Base-by-base conservation (phyloP, 2,888 invertebrate species). In the Melanchra persicariae region DNA sequence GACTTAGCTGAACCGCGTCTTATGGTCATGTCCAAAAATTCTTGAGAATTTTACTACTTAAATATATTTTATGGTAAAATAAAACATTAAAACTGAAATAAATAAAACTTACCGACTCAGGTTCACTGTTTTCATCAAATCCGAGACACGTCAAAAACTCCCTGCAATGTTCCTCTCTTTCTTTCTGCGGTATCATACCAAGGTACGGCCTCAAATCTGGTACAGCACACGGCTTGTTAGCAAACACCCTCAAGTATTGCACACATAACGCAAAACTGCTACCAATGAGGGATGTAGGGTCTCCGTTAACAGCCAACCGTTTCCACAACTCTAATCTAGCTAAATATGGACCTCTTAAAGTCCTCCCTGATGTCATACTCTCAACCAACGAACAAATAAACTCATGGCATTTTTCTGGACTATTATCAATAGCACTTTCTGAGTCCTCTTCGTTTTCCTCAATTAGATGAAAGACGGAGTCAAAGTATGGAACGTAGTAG, bases 211-310 rank as follows among this genome's bases (percentile, higher is more conserved):
- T 97, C 62, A 99, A 95, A 91, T 99, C 99, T 12, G 97, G 97
- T 74, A 98, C 98, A 74, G 98, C 98, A 92, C 98, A 98, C 0
- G 98, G 97, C 89, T 98, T 98, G 86, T 98, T 97, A 4, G 99
- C 99, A 93, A 99, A 99, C 82, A 97, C 96, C 52, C 95, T 93
- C 84, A 98, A 98, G 94, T 99, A 99, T 85, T 98, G 97, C 75
- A 97, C 95, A 89, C 99, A 97, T 45, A 98, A 91, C 34, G 97
- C 97, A 19, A 97, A 94, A 22, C 97, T 96, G 86, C 97, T 97
- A 0, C 97, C 98, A 30, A 97, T 91, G 12, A 97, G 80, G 8
- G 88, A 85, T 0, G 92, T 92, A 17, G 97, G 96, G 86, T 97
- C 96, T 10, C 96, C 96, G 17, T 94, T 92, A 54, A 96, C 94